Percentiles rank a stretch among this genome's conserved stretches.
Evolutionary conservation across 1,140 invertebrate genomes (phyloP).

Genomic region (Magallana ariakensis): DNA sequence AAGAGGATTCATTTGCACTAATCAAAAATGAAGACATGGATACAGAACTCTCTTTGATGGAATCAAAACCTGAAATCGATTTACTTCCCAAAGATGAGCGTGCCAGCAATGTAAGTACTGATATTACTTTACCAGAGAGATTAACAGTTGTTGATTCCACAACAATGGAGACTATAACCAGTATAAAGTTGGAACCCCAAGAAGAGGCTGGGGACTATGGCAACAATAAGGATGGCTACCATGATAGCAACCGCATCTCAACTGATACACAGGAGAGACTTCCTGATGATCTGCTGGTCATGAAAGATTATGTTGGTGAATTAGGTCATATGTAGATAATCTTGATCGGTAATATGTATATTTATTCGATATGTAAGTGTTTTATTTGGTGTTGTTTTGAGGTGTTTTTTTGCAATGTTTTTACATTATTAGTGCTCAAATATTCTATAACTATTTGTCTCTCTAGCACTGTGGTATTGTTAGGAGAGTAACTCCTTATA

Average conservation of each 20-base stretch:
- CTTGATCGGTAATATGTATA: too few relatives aligned
- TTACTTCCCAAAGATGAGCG: background rate
- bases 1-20: background rate
- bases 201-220: background rate
- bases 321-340: background rate
- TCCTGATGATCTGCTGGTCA: slow-evolving; percentile 19
- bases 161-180: background rate
- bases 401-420: too few relatives aligned
- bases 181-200: slow-evolving; percentile 8
- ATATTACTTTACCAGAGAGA: background rate
- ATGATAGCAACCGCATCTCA: background rate
- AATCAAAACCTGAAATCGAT: background rate
- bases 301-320: slow-evolving; percentile 19
- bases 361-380: background rate
- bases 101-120: background rate
- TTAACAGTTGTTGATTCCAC: background rate
- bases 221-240: too few relatives aligned
- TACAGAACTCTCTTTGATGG: background rate
- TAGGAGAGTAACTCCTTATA: too few relatives aligned
- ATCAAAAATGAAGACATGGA: background rate
- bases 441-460: too few relatives aligned
- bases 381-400: background rate
- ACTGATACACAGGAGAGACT: background rate
- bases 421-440: too few relatives aligned
- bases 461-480: too few relatives aligned